These are phyloP conservation scores for Drosophila kambysellisi DNA, from an alignment of 2,888 invertebrate species.

Conservation along the genomic window DNA sequence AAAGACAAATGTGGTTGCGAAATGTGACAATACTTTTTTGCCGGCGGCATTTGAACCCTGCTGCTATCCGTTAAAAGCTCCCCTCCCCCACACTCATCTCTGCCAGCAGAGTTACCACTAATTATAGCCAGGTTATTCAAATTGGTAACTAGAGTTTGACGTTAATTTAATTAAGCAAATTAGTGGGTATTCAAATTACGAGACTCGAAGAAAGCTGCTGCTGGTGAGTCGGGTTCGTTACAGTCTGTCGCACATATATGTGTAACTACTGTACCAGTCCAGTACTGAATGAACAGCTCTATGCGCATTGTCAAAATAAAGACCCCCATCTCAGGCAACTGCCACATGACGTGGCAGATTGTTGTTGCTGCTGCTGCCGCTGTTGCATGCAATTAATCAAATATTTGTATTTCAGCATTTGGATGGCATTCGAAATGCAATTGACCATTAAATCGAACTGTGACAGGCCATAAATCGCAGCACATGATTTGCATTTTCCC, in stretches of 20 bases:
- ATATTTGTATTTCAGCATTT: slow-evolving; percentile 54
- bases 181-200: slow-evolving; percentile 53
- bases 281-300: neutral
- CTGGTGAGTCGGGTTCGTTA: slow-evolving; percentile 14
- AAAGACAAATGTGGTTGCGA: neutral
- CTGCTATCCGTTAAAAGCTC: slow-evolving; percentile 1
- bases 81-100: neutral
- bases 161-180: slow-evolving; percentile 54
- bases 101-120: neutral
- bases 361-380: neutral
- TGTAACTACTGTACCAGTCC: neutral
- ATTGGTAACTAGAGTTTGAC: slow-evolving; percentile 30
- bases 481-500: slow-evolving; percentile 70
- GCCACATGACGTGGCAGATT: slow-evolving; percentile 37
- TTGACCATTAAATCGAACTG: slow-evolving; percentile 68
- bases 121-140: slow-evolving; percentile 46
- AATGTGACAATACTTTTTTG: neutral
- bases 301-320: slow-evolving; percentile 27
- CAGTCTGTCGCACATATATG: slow-evolving; percentile 17
- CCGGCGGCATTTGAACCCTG: slow-evolving; percentile 33
- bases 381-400: slow-evolving; percentile 61
- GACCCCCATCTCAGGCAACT: slow-evolving; percentile 3
- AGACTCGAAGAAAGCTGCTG: slow-evolving; percentile 20
- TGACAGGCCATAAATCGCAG: slow-evolving; percentile 51
- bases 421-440: slow-evolving; percentile 65